A percentile compares a stretch with the other conserved stretches of the same genome.
These are phyloP conservation scores for Andrena bicolor DNA, from an alignment of 2,888 invertebrate species.

Conservation along the genomic window DNA sequence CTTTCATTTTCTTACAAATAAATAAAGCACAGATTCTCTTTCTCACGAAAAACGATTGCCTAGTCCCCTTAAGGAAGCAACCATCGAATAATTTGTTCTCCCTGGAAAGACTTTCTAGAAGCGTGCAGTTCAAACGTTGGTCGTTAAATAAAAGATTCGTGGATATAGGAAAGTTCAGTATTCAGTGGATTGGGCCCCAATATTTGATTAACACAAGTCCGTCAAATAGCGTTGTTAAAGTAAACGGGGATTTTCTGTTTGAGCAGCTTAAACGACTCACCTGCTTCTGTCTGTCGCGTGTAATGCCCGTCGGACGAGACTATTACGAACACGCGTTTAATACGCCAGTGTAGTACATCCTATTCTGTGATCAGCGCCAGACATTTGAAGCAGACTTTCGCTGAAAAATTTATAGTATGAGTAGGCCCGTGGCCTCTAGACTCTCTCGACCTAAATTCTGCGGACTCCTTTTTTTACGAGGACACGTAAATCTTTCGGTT, in stretches of 20 bases:
- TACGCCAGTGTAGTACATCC: not conserved
- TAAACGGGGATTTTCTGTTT: constrained; percentile 6
- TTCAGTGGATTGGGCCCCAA: not conserved
- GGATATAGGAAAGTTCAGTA: constrained; percentile 1
- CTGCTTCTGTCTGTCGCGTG: not conserved
- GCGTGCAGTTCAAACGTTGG: not conserved
- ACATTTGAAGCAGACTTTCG: constrained; percentile 14
- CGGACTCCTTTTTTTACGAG: not conserved
- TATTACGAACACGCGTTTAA: not conserved
- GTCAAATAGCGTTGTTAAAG: not conserved
- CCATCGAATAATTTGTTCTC: not conserved
- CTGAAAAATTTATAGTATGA: constrained; percentile 18
- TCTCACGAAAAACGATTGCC: too few relatives aligned
- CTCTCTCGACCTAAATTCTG: constrained; percentile 25
- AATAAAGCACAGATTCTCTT: too few relatives aligned
- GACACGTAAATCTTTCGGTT: not conserved
- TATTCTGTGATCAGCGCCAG: not conserved
- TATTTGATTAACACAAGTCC: not conserved
- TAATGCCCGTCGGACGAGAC: not conserved
- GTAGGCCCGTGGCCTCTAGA: not conserved
- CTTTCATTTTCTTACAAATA: too few relatives aligned
- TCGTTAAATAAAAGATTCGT: not conserved
- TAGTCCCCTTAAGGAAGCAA: not conserved
- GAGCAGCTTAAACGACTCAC: constrained; percentile 2
- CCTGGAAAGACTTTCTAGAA: constrained; percentile 27